phyloP scores from a whole-genome alignment of 2,888 invertebrate species.

The Antitype chi region DNA sequence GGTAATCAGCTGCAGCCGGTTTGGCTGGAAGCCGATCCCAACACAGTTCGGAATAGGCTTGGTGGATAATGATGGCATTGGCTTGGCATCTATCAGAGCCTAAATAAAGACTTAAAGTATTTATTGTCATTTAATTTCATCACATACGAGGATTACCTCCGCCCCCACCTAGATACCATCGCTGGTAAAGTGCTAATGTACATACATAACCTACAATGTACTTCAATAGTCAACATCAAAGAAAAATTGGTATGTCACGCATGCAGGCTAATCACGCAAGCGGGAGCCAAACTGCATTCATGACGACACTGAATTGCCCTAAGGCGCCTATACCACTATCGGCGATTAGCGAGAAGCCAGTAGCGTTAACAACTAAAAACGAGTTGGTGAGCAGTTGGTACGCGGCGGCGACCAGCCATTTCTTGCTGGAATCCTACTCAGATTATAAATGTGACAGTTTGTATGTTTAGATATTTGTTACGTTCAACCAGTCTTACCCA shows the following conservation, averaged over 20 bases:
- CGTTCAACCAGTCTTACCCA: too few relatives aligned
- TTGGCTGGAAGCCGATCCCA: too few relatives aligned
- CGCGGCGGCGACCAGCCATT: too few relatives aligned
- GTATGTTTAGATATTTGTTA: too few relatives aligned
- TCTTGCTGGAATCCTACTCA: too few relatives aligned
- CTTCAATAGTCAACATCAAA: constrained; percentile 7
- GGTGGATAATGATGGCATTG: background rate
- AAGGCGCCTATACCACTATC: background rate
- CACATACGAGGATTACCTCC: background rate
- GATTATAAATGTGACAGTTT: too few relatives aligned
- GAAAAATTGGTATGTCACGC: background rate
- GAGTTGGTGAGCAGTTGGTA: too few relatives aligned
- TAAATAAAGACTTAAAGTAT: background rate
- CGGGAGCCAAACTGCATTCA: constrained; percentile 19
- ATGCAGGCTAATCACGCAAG: constrained; percentile 4
- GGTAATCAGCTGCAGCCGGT: too few relatives aligned
- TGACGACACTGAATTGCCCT: background rate
- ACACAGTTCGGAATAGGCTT: too few relatives aligned
- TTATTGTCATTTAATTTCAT: background rate
- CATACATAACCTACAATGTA: background rate
- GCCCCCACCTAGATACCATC: constrained; percentile 1
- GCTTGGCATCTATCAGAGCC: background rate
- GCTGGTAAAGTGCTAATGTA: background rate
- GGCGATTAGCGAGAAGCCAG: too few relatives aligned
- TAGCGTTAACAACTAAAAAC: too few relatives aligned